Conservation (phyloP, 2,113 vertebrate genomes). For the human (Homo sapiens) region GRCh38 chr7:21776001-21776500, state of each 20-base stretch:
- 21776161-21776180: not conserved
- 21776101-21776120: no score
- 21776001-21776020: no score
- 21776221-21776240: not conserved
- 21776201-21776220: not conserved
- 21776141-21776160: not conserved
- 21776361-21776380: not conserved
- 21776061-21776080: not conserved
- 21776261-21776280: not conserved
- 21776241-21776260: not conserved
- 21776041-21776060: not conserved
- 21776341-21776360: not conserved
- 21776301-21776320: not conserved
- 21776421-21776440: not conserved
- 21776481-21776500: not conserved
- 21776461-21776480: not conserved
- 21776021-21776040: not conserved
- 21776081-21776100: not conserved
- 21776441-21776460: not conserved
- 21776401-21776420: rapidly evolving
- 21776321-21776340: not conserved
- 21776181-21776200: not conserved
- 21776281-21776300: not conserved
- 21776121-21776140: not conserved
- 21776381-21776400: not conserved